Evolutionary conservation across 2,113 vertebrate species (phyloP), one percentile per base, ranked within the genome.

Genomic region (Semnopithecus entellus): DNA sequence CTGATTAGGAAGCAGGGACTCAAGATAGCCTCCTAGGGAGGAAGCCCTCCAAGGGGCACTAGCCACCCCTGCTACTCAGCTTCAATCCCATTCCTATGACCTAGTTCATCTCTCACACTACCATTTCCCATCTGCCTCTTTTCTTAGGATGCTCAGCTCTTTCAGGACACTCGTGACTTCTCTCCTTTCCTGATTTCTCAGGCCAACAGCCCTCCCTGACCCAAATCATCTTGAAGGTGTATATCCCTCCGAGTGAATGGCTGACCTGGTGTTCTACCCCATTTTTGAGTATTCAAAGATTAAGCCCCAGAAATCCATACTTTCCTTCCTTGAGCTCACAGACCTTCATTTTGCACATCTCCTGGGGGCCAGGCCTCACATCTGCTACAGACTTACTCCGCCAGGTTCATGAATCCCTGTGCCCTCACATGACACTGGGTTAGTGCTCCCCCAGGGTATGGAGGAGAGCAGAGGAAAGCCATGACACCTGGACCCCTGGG

Each of bases 1-100:
- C 95, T 99, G 91, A 73, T 95, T 0, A 99, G 99, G 97, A 99
- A 99, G 20, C 98, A 98, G 95, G 89, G 89, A 35, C 98, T 97
- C 22, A 70, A 45, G 38, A n/a, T 4, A 32, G 16, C 43, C 45
- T 61, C 35, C 4, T 38, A 30, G 9, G 6, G 75, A 52, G 86
- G 16, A 50, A 72, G n/a, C 3, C 45, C 38, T 81, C 72, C 38
- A 30, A 38, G 27, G 35, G 80, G 86, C 35, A 32, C 10, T 59
- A 45, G 20, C 32, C 43, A 59, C 40, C 2, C 14, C 22, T 30
- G 61, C 27, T 64, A 48, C 0, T 6, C 13, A 20, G 30, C 27
- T 23, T 90, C 17, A 16, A 30, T 40, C 40, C 61, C 57, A 32
- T 35, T 83, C 59, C 52, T 75, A 30, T n/a, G 40, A 89, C 30